Evolutionary conservation across 1,140 invertebrate species (phyloP).

Genomic region (Nephila pilipes): DNA sequence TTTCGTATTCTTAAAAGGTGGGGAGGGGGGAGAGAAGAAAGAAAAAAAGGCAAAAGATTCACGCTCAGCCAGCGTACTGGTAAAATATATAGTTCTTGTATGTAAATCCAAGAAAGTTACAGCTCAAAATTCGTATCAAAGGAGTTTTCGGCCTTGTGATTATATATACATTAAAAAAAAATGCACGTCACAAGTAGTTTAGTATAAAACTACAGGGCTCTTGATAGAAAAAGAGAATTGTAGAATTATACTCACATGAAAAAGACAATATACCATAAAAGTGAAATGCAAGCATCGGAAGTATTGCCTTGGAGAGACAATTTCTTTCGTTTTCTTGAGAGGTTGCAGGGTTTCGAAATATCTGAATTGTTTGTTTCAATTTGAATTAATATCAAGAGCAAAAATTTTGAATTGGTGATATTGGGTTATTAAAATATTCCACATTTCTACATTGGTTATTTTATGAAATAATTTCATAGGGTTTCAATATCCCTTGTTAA

Average conservation of each 20-base stretch:
- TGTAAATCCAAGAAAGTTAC: conserved; percentile 45
- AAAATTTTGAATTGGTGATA: too few species aligned
- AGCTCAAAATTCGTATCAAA: conserved; percentile 32
- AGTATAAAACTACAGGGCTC: conserved; percentile 12
- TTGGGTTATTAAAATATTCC: too few species aligned
- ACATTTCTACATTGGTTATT: too few species aligned
- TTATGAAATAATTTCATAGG: too few species aligned
- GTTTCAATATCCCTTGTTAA: too few species aligned
- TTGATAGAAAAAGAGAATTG: background rate
- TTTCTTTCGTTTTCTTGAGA: conserved; percentile 5
- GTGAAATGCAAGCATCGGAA: background rate
- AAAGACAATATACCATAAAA: conserved; percentile 51
- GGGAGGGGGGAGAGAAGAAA: background rate
- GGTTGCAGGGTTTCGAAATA: background rate
- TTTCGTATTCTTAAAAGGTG: background rate
- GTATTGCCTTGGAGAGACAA: background rate
- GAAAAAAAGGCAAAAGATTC: too few species aligned
- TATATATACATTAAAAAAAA: conserved; percentile 24
- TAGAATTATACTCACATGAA: background rate
- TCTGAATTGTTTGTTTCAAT: background rate
- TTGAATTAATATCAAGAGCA: too few species aligned
- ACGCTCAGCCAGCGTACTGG: background rate
- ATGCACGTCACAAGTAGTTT: background rate
- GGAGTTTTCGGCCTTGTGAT: background rate
- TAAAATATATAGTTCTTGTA: conserved; percentile 42